A percentile compares a stretch with the other conserved stretches of the same genome.
Conservation (phyloP, 35 echinoderm and acorn worm genomes). For the Hemicentrotus pulcherrimus region DNA sequence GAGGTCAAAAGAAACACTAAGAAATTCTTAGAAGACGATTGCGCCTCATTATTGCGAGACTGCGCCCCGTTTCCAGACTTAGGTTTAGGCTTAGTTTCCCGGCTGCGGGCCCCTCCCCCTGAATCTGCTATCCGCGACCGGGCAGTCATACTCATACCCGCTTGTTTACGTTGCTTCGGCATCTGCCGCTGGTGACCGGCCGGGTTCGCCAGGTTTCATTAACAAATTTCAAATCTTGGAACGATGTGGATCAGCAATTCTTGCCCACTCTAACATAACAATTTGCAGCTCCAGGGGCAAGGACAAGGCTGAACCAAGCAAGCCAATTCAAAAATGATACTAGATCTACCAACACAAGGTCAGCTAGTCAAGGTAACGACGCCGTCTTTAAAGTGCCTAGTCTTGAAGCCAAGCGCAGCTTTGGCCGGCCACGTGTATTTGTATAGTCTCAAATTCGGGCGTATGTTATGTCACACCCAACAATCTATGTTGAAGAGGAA, state of each 20-base stretch:
- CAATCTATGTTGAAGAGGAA: no score
- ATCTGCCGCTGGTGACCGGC: background rate
- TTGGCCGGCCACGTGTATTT: no score
- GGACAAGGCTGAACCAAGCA: no score
- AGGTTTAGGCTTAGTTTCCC: background rate
- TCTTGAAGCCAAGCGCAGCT: no score
- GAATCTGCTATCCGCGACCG: background rate
- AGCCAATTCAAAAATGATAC: no score
- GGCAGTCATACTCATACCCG: background rate
- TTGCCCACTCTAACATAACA: background rate
- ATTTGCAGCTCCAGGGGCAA: background rate
- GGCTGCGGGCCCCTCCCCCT: background rate
- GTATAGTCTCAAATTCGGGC: no score
- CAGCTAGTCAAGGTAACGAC: no score
- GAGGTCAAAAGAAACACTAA: slow-evolving; percentile 1
- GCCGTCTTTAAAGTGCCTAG: no score
- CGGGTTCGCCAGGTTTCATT: background rate
- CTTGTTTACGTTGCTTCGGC: background rate
- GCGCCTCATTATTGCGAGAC: background rate
- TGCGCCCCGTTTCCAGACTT: background rate
- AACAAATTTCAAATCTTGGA: background rate
- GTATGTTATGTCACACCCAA: no score
- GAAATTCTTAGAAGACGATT: background rate
- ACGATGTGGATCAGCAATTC: background rate
- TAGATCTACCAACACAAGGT: no score